Base-by-base conservation (phyloP, 2,113 vertebrate species). In the Centropus bengalensis region DNA sequence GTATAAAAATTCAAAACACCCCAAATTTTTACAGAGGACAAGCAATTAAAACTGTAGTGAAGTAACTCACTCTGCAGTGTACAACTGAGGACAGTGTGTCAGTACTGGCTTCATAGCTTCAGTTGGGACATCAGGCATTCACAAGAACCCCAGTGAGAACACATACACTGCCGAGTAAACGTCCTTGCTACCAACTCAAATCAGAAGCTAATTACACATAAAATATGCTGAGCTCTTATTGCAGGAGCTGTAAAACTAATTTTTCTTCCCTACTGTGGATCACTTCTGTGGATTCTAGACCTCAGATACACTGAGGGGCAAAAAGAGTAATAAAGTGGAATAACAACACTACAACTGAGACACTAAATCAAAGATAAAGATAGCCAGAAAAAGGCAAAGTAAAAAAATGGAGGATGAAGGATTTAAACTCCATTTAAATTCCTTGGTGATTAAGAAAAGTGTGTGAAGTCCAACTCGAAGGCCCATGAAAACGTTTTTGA, bases 141-240 rank as follows among this genome's bases (percentile, higher is more conserved):
- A 67, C 63, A 21, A 60, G 28, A 79, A 40, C 8, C 2, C 1
- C 51, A 49, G 13, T 0, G 0, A 78, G 38, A 75, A 63, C 3
- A 18, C 0, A 2, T 8, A 21, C 2, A 13, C 16, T 77, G 52
- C 81, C 27, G 40, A 20, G 6, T 3, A 36, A 40, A 21, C 18
- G 21, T n/a, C 60, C 63, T 44, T 52, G 68, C 56, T 85, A 15
- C 13, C 44, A 64, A 3, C 44, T 42, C 33, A 30, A 45, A 55
- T 15, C 14, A 33, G 21, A 56, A 68, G 28, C 21, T 51, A 77
- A 24, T 21, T 17, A 36, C 14, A 63, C 19, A 36, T 10, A 73
- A 67, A n/a, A 54, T 24, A 70, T 2, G 4, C 14, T 56, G 18
- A 76, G 24, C 14, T 64, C 21, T 66, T 52, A 49, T 3, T 54